A percentile compares a stretch with the other conserved stretches of the same genome.
These are phyloP conservation scores for Ephialtes manifestator DNA, from an alignment of 2,888 invertebrate species.

Conservation along the genomic window DNA sequence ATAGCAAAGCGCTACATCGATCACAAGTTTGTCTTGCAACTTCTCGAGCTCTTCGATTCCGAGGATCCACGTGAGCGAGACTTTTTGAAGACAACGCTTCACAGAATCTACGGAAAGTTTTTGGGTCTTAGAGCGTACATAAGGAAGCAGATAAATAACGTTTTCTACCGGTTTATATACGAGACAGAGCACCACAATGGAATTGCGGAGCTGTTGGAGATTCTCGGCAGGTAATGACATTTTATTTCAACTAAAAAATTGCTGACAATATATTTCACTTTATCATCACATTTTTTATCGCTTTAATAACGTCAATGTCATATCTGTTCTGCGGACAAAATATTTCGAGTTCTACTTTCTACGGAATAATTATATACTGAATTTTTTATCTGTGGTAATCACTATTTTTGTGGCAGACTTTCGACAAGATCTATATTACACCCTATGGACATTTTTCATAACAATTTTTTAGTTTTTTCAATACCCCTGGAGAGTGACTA, in stretches of 20 bases:
- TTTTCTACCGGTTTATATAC: constrained; percentile 98
- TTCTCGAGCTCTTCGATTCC: constrained; percentile 98
- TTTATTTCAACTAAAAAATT: background rate
- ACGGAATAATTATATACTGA: too few species aligned
- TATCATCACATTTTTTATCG: too few species aligned
- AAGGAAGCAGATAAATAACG: constrained; percentile 99
- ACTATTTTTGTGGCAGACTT: too few species aligned
- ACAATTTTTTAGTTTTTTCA: too few species aligned
- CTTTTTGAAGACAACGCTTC: constrained; percentile 98
- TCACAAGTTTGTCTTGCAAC: constrained; percentile 97
- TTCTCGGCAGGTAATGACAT: constrained; percentile 92
- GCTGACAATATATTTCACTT: too few species aligned
- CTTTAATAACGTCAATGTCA: too few species aligned
- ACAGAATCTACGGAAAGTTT: constrained; percentile 99
- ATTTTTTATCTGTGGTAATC: too few species aligned
- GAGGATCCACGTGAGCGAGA: constrained; percentile 98
- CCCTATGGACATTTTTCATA: too few species aligned
- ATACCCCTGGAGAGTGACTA: too few species aligned
- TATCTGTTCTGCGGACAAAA: too few species aligned
- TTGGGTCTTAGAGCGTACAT: constrained; percentile 98
- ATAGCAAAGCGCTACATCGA: constrained; percentile 97
- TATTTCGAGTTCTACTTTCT: too few species aligned
- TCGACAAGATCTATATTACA: too few species aligned
- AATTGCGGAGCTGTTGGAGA: constrained; percentile 98
- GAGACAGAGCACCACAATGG: constrained; percentile 99